Conservation (phyloP, 2,797 vertebrate genomes). For the Danio kyathit region DNA sequence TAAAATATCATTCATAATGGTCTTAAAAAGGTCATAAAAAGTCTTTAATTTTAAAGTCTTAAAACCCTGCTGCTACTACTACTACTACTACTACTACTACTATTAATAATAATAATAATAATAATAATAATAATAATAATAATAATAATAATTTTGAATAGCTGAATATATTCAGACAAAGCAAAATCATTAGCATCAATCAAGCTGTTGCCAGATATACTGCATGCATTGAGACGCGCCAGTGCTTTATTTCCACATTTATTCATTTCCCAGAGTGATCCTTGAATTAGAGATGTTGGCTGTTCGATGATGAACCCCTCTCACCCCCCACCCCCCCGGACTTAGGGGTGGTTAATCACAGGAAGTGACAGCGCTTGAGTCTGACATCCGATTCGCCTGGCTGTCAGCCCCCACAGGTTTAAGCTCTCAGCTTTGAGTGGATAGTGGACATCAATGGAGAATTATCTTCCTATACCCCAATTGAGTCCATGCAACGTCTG, state of each 20-base stretch:
- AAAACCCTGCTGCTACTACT: too few species aligned
- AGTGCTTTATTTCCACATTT: conserved; percentile 63
- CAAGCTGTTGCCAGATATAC: conserved; percentile 43
- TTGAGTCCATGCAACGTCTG: conserved; percentile 60
- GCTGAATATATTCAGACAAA: neutral
- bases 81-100: too few species aligned
- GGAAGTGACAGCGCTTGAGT: conserved; percentile 22
- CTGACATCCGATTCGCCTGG: neutral
- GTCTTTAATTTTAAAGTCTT: too few species aligned
- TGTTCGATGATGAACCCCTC: neutral
- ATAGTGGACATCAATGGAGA: neutral
- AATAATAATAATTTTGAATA: too few species aligned
- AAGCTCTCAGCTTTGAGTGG: conserved; percentile 1
- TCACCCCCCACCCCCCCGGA: conserved; percentile 19
- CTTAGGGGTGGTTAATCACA: conserved; percentile 54
- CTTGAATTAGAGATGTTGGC: conserved; percentile 61
- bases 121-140: too few species aligned
- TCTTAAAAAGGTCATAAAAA: too few species aligned
- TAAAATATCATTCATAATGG: too few species aligned
- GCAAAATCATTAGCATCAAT: neutral
- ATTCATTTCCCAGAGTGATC: conserved; percentile 75
- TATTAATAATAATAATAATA: too few species aligned
- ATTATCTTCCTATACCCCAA: conserved; percentile 47
- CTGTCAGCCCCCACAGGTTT: neutral
- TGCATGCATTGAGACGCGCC: conserved; percentile 66